Percentiles rank a stretch among this genome's conserved stretches.
Conservation (phyloP, 2,113 vertebrate species). For the Polypterus bichir region DNA sequence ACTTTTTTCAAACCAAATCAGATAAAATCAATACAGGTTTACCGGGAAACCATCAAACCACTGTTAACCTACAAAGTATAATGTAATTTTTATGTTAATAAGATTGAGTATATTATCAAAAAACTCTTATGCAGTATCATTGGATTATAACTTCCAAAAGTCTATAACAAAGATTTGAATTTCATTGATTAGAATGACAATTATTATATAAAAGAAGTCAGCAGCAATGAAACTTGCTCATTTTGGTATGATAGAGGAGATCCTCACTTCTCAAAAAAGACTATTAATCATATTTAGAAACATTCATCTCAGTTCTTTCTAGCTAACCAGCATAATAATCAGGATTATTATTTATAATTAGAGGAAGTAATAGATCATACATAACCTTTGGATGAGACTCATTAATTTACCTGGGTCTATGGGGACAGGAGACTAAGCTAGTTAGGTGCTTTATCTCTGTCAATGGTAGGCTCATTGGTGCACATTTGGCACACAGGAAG, state of each 20-base stretch:
- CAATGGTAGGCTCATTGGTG: slow-evolving; percentile 52
- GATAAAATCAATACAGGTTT: too few relatives aligned
- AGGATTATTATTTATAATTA: slow-evolving; percentile 99
- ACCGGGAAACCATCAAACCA: too few relatives aligned
- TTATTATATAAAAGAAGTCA: slow-evolving; percentile 6
- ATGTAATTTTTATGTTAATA: too few relatives aligned
- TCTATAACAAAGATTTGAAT: too few relatives aligned
- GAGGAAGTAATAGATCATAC: slow-evolving; percentile 99
- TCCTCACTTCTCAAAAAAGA: slow-evolving; percentile 47
- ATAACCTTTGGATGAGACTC: slow-evolving; percentile 81
- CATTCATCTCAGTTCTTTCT: slow-evolving; percentile 88
- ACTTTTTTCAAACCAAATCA: too few relatives aligned
- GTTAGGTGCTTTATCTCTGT: slow-evolving; percentile 85
- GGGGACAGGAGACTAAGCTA: slow-evolving; percentile 63
- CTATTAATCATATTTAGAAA: slow-evolving; percentile 80
- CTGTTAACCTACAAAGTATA: too few relatives aligned
- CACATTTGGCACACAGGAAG: slow-evolving; percentile 47
- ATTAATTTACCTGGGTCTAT: slow-evolving; percentile 88
- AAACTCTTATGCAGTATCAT: too few relatives aligned
- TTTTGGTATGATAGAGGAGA: slow-evolving; percentile 50
- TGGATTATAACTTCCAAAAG: too few relatives aligned
- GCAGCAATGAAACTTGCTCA: slow-evolving; percentile 40
- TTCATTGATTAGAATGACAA: neutral
- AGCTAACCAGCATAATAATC: slow-evolving; percentile 98
- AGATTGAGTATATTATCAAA: too few relatives aligned